These are phyloP conservation scores for Lateolabrax maculatus DNA, from an alignment of 2,797 vertebrate species.

Conservation along the genomic window DNA sequence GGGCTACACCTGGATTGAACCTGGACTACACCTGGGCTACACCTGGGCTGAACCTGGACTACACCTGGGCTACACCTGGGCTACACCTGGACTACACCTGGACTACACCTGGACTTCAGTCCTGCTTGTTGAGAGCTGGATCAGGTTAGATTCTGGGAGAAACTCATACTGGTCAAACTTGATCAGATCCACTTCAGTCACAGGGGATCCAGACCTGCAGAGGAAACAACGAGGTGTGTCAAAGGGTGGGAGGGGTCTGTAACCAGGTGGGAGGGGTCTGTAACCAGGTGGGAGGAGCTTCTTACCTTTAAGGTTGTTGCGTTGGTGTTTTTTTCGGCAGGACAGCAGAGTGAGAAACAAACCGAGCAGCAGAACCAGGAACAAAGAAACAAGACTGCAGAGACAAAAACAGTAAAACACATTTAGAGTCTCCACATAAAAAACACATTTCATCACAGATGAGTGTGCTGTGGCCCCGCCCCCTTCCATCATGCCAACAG, in stretches of 20 bases:
- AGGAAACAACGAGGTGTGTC: neutral
- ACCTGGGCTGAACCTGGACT: neutral
- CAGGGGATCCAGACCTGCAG: neutral
- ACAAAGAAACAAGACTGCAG: neutral
- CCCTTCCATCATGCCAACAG: too few relatives aligned
- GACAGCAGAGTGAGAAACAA: neutral
- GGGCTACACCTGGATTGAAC: neutral
- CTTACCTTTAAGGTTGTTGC: neutral
- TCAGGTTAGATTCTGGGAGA: neutral
- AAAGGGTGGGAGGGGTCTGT: neutral
- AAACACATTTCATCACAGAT: neutral
- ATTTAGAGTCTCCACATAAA: too few relatives aligned
- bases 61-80: neutral
- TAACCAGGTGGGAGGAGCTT: neutral
- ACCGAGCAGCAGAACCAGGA: conserved; percentile 10
- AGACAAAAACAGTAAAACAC: neutral
- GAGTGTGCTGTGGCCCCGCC: neutral
- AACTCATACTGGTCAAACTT: neutral
- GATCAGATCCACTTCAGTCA: neutral
- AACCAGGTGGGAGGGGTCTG: neutral
- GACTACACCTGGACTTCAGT: neutral
- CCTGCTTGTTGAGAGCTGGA: neutral
- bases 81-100: neutral
- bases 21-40: neutral
- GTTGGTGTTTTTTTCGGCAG: neutral